phyloP scores from a whole-genome alignment of 2,888 invertebrate species.

The Furcula furcula region DNA sequence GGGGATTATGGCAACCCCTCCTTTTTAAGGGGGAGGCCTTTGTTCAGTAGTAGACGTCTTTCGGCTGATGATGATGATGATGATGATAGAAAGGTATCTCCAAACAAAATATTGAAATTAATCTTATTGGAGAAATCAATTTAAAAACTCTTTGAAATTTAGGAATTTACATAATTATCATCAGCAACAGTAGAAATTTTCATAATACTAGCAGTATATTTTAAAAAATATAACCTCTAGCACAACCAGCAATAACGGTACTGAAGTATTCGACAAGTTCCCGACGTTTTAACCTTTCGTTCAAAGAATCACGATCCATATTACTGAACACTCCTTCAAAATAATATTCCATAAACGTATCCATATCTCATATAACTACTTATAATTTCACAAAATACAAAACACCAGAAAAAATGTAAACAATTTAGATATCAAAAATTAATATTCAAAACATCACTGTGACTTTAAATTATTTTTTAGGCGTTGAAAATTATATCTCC shows the following conservation, averaged over 20 bases:
- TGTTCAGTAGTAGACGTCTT: too few species aligned
- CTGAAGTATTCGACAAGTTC: constrained; percentile 89
- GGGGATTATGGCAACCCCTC: too few species aligned
- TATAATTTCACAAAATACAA: constrained; percentile 6
- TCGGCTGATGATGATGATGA: too few species aligned
- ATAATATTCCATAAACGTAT: constrained; percentile 89
- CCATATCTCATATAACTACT: constrained; percentile 79
- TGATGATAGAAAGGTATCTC: too few species aligned
- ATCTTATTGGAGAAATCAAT: too few species aligned
- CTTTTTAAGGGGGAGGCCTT: too few species aligned
- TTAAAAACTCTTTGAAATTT: too few species aligned
- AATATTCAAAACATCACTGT: constrained; percentile 10
- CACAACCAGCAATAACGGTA: constrained; percentile 89
- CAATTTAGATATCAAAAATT: not conserved
- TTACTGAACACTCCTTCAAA: constrained; percentile 88
- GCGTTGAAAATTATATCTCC: too few species aligned
- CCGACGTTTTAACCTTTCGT: constrained; percentile 86
- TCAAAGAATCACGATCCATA: constrained; percentile 87
- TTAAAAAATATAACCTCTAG: constrained; percentile 64
- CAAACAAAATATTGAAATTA: too few species aligned
- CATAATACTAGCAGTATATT: not conserved
- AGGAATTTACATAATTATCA: too few species aligned
- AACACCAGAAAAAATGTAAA: not conserved
- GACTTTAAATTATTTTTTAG: constrained; percentile 15
- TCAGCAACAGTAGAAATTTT: too few species aligned